phyloP scores from a whole-genome alignment of 2,888 invertebrate species.

The Dioctria linearis region DNA sequence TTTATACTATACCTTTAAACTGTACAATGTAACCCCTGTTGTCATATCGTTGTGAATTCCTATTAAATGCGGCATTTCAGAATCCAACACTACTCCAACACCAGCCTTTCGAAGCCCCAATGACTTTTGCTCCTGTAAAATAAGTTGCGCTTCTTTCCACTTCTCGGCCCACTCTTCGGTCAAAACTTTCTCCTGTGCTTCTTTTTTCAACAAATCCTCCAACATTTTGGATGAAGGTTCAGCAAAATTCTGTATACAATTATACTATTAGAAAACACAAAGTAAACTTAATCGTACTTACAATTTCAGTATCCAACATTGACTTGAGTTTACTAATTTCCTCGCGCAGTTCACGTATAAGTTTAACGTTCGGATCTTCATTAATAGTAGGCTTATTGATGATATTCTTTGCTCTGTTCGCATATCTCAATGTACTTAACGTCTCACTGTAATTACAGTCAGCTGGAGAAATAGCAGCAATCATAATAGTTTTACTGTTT shows the following conservation, averaged over 20 bases:
- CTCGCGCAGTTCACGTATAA: slow-evolving; percentile 86
- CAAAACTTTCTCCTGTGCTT: slow-evolving; percentile 89
- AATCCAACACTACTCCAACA: slow-evolving; percentile 89
- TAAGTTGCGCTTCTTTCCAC: slow-evolving; percentile 92
- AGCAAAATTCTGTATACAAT: slow-evolving; percentile 71
- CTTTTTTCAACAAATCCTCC: slow-evolving; percentile 89
- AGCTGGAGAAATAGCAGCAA: slow-evolving; percentile 85
- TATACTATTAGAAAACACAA: slow-evolving; percentile 8
- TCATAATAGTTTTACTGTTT: slow-evolving; percentile 93
- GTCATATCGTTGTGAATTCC: slow-evolving; percentile 93
- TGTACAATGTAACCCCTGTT: slow-evolving; percentile 92
- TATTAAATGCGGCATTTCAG: slow-evolving; percentile 92
- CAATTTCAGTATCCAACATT: slow-evolving; percentile 80
- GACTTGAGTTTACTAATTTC: slow-evolving; percentile 87
- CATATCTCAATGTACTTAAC: slow-evolving; percentile 87
- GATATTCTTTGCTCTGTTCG: slow-evolving; percentile 91
- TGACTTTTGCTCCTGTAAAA: slow-evolving; percentile 89
- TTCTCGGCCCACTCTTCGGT: slow-evolving; percentile 96
- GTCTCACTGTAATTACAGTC: slow-evolving; percentile 93
- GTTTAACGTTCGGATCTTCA: slow-evolving; percentile 90
- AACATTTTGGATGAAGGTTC: slow-evolving; percentile 79
- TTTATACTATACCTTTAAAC: slow-evolving; percentile 78
- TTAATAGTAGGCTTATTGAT: slow-evolving; percentile 93
- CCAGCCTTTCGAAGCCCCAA: slow-evolving; percentile 89
- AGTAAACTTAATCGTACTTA: slow-evolving; percentile 65